Base-by-base conservation (phyloP, 2,113 vertebrate species). In the Rallus limicola region DNA sequence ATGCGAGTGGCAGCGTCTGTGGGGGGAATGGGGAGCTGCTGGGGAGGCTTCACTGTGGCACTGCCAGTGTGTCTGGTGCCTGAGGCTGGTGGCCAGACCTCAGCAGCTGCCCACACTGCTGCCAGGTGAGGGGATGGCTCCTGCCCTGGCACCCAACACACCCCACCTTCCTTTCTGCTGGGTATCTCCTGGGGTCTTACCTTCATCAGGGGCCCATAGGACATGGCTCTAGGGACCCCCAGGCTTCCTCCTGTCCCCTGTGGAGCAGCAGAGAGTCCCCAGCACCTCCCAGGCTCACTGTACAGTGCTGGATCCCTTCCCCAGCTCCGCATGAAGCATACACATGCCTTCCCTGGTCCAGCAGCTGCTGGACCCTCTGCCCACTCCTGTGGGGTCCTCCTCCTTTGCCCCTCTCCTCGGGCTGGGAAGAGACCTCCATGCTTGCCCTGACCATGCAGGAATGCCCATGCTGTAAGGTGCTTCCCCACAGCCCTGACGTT, bases 401-500 rank as follows among this genome's bases (percentile, higher is more conserved):
- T 53, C 24, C 25, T 64, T 4, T 16, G 16, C 38, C 29, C 33
- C 33, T 4, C 42, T 36, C 6, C 46, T 36, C 10, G 4, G 28
- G n/a, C 34, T 12, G 26, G 48, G 16, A 15, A 7, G 34, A 29
- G 10, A 71, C 26, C n/a, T 36, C 68, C 38, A n/a, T 9, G 25
- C 34, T 21, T 6, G n/a, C 25, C 68, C n/a, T 36, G 48, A 25
- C 8, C 48, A 6, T 3, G 48, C 28, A 25, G 18, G n/a, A 70
- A 20, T 2, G 1, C n/a, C 6, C 1, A 28, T 28, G 34, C 68
- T 21, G 13, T 2, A 4, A 11, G 28, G 7, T 5, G 48, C 48
- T 70, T 21, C 48, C 13, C 68, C 21, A 12, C 18, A 11, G 48
- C 68, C 52, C 67, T 4, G 67, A 10, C 26, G 25, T 10, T 14